Percentiles rank a stretch among this genome's conserved stretches.
Conservation (phyloP, 2,113 vertebrate genomes). For the Lampris megalopsis region DNA sequence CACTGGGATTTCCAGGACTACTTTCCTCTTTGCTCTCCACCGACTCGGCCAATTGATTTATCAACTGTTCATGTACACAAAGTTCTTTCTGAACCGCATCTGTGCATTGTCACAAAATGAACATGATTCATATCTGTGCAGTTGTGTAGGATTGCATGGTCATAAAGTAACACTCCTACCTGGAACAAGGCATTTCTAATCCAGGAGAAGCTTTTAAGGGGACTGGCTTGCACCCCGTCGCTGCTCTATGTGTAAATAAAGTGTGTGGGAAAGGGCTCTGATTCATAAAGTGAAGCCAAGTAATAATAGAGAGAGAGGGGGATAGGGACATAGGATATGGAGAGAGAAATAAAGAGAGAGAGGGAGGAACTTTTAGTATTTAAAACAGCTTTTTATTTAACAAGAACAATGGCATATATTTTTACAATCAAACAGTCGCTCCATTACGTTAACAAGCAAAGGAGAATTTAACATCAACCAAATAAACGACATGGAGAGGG, state of each 20-base stretch:
- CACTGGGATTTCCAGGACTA: slow-evolving; percentile 8
- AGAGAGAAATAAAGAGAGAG: too few relatives aligned
- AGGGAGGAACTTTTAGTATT: too few relatives aligned
- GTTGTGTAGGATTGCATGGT: not conserved
- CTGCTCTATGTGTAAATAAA: not conserved
- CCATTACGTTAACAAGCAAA: too few relatives aligned
- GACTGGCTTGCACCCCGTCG: not conserved
- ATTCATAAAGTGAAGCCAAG: not conserved
- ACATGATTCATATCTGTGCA: slow-evolving; percentile 36
- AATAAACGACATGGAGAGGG: too few relatives aligned
- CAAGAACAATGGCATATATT: too few relatives aligned
- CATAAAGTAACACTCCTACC: slow-evolving; percentile 5
- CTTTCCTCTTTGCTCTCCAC: slow-evolving; percentile 27
- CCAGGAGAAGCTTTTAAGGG: not conserved
- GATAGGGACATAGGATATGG: too few relatives aligned
- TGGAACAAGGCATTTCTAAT: not conserved
- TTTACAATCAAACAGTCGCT: too few relatives aligned
- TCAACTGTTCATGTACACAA: slow-evolving; percentile 33
- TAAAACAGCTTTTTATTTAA: too few relatives aligned
- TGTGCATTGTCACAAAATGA: slow-evolving; percentile 32
- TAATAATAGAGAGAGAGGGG: not conserved
- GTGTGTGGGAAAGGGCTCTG: not conserved
- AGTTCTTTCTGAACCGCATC: slow-evolving; percentile 45
- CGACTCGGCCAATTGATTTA: slow-evolving; percentile 44
- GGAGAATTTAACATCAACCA: too few relatives aligned